A percentile compares a stretch with the other conserved stretches of the same genome.
Conservation (phyloP, 1,140 invertebrate species). For the Pogonomyrmex barbatus region DNA sequence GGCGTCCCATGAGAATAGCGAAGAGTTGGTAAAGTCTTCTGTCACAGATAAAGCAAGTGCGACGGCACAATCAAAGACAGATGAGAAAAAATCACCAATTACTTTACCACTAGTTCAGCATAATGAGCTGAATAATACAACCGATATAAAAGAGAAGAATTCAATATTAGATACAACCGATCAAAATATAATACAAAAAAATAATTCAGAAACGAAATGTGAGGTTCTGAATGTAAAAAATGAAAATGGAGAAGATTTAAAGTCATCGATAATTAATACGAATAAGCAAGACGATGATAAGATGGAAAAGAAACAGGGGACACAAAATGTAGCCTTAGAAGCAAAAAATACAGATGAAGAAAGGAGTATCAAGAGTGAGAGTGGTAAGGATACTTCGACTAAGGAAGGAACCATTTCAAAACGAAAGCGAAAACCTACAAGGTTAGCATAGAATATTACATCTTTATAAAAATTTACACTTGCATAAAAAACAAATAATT, state of each 20-base stretch:
- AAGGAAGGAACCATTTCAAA: slow-evolving; percentile 59
- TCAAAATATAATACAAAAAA: slow-evolving; percentile 16
- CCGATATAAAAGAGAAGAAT: background rate
- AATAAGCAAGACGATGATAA: slow-evolving; percentile 35
- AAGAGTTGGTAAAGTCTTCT: background rate
- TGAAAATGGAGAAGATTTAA: slow-evolving; percentile 50
- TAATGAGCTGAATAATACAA: background rate
- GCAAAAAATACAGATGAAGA: slow-evolving; percentile 17
- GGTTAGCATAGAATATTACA: slow-evolving; percentile 53
- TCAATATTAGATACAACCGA: background rate
- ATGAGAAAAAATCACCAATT: background rate
- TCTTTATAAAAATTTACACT: background rate
- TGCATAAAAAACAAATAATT: background rate
- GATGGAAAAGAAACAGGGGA: slow-evolving; percentile 38
- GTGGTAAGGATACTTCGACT: slow-evolving; percentile 14
- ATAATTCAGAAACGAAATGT: background rate
- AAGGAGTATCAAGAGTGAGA: slow-evolving; percentile 39
- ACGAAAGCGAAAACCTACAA: slow-evolving; percentile 72
- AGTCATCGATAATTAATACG: background rate
- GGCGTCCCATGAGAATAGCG: slow-evolving; percentile 11
- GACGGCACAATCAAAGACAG: background rate
- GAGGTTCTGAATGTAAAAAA: slow-evolving; percentile 44
- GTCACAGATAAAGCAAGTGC: background rate
- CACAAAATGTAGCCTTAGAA: slow-evolving; percentile 11
- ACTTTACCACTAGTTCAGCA: background rate